A percentile compares a stretch with the other conserved stretches of the same genome.
These are phyloP conservation scores for Epistrophe grossulariae DNA, from an alignment of 2,888 invertebrate species.

Conservation along the genomic window DNA sequence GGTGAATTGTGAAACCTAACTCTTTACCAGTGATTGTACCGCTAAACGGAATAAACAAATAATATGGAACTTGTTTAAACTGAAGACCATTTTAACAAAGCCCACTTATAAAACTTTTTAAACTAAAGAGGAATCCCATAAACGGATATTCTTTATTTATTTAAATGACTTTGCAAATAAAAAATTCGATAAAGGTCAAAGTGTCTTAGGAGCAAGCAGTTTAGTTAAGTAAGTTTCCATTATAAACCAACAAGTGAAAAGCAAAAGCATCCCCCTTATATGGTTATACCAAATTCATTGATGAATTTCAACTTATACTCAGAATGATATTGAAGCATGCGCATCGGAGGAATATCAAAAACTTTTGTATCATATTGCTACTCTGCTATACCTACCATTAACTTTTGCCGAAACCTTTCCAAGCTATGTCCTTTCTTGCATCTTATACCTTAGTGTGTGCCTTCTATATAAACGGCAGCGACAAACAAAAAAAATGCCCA, in stretches of 20 bases:
- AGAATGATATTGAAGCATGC: slow-evolving; percentile 58
- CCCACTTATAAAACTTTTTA: too few relatives aligned
- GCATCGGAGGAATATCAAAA: slow-evolving; percentile 27
- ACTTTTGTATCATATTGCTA: slow-evolving; percentile 36
- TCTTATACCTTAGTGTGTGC: slow-evolving; percentile 21
- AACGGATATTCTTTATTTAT: too few relatives aligned
- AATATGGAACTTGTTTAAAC: too few relatives aligned
- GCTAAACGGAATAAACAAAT: too few relatives aligned
- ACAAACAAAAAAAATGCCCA: slow-evolving; percentile 27
- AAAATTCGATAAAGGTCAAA: too few relatives aligned
- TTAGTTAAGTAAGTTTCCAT: too few relatives aligned
- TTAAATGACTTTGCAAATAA: too few relatives aligned
- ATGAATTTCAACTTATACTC: slow-evolving; percentile 55
- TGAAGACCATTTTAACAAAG: too few relatives aligned
- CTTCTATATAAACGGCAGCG: slow-evolving; percentile 6
- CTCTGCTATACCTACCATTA: slow-evolving; percentile 20
- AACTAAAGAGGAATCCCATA: too few relatives aligned
- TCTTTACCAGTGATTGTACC: too few relatives aligned
- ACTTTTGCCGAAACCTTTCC: slow-evolving; percentile 44
- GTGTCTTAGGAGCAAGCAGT: too few relatives aligned
- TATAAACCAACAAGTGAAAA: slow-evolving; percentile 32
- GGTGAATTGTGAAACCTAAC: too few relatives aligned
- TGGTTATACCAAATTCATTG: slow-evolving; percentile 59
- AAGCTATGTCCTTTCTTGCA: slow-evolving; percentile 22
- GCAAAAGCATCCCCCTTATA: slow-evolving; percentile 1